These are phyloP conservation scores for Willisornis vidua DNA, from an alignment of 2,113 vertebrate genomes.

Conservation along the genomic window DNA sequence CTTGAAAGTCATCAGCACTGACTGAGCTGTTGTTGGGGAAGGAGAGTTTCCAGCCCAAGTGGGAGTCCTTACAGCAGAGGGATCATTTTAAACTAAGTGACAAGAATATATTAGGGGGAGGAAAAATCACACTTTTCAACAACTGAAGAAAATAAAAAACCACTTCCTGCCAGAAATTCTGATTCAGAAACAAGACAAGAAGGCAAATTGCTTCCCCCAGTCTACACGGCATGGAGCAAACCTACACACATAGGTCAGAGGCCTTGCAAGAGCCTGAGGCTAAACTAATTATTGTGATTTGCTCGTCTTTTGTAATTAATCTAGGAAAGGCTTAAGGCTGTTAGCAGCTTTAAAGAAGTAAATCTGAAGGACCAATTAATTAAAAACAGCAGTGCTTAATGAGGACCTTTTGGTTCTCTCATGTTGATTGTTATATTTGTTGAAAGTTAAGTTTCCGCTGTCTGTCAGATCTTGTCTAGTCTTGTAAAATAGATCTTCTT, in stretches of 20 bases:
- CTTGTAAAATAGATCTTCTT: slow-evolving; percentile 69
- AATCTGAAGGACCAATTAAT: slow-evolving; percentile 91
- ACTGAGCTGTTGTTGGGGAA: slow-evolving; percentile 55
- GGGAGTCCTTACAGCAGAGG: slow-evolving; percentile 48
- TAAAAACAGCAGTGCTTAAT: slow-evolving; percentile 83
- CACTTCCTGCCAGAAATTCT: slow-evolving; percentile 56
- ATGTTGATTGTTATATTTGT: slow-evolving; percentile 75
- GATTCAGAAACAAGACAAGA: slow-evolving; percentile 51
- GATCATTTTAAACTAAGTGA: slow-evolving; percentile 64
- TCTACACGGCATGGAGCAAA: slow-evolving; percentile 10
- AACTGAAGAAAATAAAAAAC: neutral
- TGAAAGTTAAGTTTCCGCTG: slow-evolving; percentile 69
- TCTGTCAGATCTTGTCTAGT: slow-evolving; percentile 72
- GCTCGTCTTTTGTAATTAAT: slow-evolving; percentile 89
- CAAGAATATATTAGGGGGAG: slow-evolving; percentile 61
- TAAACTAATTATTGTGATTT: slow-evolving; percentile 88
- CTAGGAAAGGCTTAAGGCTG: slow-evolving; percentile 82
- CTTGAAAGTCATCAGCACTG: slow-evolving; percentile 47
- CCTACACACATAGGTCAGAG: slow-evolving; percentile 76
- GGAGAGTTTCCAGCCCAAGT: slow-evolving; percentile 59
- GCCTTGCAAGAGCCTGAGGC: slow-evolving; percentile 72
- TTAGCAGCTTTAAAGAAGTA: slow-evolving; percentile 83
- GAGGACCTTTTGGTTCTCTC: slow-evolving; percentile 69
- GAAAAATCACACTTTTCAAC: slow-evolving; percentile 59
- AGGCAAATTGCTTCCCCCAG: slow-evolving; percentile 34